Conservation (phyloP, 64 coral and sea anemone genomes). For the Catalaphyllia jardinei region DNA sequence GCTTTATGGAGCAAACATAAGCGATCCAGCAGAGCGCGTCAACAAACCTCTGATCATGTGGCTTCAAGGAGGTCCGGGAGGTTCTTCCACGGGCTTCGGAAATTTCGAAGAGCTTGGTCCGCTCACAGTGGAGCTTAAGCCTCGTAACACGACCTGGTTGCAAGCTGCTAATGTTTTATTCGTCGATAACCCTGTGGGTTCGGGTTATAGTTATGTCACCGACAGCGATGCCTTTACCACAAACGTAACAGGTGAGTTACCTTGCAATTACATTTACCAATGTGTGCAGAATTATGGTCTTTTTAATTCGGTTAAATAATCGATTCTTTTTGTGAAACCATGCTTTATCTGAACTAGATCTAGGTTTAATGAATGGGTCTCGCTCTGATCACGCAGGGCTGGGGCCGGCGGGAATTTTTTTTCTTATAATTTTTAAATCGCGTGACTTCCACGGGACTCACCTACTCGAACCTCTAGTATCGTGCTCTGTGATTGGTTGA, state of each 20-base stretch:
- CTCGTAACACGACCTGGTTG: constrained; percentile 83
- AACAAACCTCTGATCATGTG: constrained; percentile 90
- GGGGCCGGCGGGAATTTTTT: too few relatives aligned
- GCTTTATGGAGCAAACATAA: constrained; percentile 78
- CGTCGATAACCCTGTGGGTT: constrained; percentile 94
- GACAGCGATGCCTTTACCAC: constrained; percentile 79
- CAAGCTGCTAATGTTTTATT: constrained; percentile 90
- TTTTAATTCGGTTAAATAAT: not conserved
- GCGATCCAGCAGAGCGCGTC: constrained; percentile 5
- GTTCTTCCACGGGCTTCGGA: constrained; percentile 90
- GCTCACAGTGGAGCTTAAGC: constrained; percentile 65
- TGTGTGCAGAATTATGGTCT: not conserved
- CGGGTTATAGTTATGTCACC: constrained; percentile 92
- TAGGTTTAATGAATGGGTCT: too few relatives aligned
- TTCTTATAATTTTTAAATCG: not conserved
- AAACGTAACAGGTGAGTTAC: constrained; percentile 76
- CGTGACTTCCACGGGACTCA: not conserved
- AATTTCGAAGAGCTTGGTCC: constrained; percentile 98
- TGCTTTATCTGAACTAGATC: too few relatives aligned
- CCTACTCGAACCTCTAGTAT: too few relatives aligned
- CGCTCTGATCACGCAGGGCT: too few relatives aligned
- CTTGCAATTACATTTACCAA: not conserved
- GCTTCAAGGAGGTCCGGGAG: constrained; percentile 95
- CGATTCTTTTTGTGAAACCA: not conserved
- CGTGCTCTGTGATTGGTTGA: too few relatives aligned